Evolutionary conservation across 2,113 vertebrate species (phyloP).

Genomic region (Monopterus albus): DNA sequence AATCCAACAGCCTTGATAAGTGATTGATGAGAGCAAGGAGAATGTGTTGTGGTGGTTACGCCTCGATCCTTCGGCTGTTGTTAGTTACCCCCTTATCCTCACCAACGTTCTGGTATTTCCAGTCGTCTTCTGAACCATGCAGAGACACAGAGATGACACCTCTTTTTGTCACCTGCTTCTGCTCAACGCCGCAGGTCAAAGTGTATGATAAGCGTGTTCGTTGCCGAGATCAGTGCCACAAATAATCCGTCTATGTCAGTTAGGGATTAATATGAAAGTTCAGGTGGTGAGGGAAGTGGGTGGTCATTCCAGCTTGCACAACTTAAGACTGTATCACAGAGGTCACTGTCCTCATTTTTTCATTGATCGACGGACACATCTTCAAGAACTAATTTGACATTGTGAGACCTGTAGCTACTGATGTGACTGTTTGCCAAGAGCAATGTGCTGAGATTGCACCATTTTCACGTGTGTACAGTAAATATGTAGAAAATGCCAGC

Average conservation of each 20-base stretch:
- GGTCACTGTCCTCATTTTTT: constrained; percentile 1
- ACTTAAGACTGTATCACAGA: constrained; percentile 15
- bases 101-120: constrained; percentile 68
- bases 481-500: not conserved
- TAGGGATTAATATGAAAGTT: constrained; percentile 64
- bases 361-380: too few relatives aligned
- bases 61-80: constrained; percentile 71
- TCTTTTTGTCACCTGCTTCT: constrained; percentile 31
- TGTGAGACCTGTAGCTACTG: not conserved
- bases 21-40: constrained; percentile 73
- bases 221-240: constrained; percentile 32
- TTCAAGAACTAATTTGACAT: not conserved
- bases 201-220: constrained; percentile 30
- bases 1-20: constrained; percentile 66
- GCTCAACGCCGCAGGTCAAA: constrained; percentile 11
- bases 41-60: constrained; percentile 67
- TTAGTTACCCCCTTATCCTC: constrained; percentile 67
- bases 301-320: not conserved
- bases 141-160: constrained; percentile 35
- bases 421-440: not conserved
- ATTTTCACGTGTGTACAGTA: not conserved
- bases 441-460: not conserved
- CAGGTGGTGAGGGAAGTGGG: constrained; percentile 9
- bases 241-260: constrained; percentile 54
- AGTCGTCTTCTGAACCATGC: constrained; percentile 33